These are phyloP conservation scores for Emesis russula DNA, from an alignment of 2,888 invertebrate genomes.

Conservation along the genomic window DNA sequence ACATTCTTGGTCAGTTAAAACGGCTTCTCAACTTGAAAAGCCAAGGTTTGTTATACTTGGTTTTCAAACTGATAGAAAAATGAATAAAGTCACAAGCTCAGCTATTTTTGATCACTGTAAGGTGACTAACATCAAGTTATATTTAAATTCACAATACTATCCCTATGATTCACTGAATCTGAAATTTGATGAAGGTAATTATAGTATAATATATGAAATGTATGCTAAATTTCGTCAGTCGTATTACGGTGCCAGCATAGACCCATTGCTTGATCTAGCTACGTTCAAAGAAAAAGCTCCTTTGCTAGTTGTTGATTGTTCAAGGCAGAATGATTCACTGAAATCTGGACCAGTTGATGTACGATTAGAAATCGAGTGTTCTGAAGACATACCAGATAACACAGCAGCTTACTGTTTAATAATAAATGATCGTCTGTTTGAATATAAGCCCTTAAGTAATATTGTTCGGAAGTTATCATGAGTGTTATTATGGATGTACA, in stretches of 20 bases:
- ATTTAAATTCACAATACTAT: conserved; percentile 86
- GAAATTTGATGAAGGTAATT: conserved; percentile 81
- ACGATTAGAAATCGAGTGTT: conserved; percentile 84
- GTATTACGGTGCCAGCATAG: conserved; percentile 74
- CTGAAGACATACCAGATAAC: conserved; percentile 64
- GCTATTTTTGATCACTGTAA: conserved; percentile 75
- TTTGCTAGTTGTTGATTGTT: conserved; percentile 85
- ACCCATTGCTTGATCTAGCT: conserved; percentile 76
- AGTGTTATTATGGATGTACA: conserved; percentile 64
- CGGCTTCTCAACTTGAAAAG: neutral
- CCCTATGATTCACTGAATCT: conserved; percentile 84
- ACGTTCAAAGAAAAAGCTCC: conserved; percentile 46
- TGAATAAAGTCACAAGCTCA: conserved; percentile 32
- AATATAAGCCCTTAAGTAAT: too few species aligned
- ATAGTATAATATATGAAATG: conserved; percentile 84
- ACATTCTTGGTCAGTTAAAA: neutral
- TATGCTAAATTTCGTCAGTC: conserved; percentile 86
- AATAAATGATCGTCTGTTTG: too few species aligned
- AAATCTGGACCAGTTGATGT: conserved; percentile 86
- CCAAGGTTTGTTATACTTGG: neutral
- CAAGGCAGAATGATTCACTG: conserved; percentile 82
- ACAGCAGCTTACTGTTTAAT: too few species aligned
- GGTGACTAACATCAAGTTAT: conserved; percentile 61
- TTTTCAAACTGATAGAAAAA: neutral
- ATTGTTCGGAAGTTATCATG: conserved; percentile 76